These are phyloP conservation scores for Neomicropteryx cornuta DNA, from an alignment of 1,140 invertebrate genomes.

Conservation along the genomic window DNA sequence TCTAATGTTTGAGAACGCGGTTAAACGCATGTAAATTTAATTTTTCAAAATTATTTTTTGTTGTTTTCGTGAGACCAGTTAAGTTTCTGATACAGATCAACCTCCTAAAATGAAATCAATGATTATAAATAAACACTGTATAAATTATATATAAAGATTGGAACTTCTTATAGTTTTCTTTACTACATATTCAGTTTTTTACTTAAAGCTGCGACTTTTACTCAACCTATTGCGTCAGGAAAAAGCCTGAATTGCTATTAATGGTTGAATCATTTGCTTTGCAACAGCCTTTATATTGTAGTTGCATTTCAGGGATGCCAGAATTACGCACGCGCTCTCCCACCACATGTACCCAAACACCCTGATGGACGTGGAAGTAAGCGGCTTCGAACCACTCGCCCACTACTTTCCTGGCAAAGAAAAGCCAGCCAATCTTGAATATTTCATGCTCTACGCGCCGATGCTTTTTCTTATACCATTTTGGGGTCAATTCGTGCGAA, in stretches of 20 bases:
- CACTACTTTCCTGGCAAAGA: slow-evolving; percentile 48
- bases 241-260: background rate
- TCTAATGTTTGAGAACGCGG: too few species aligned
- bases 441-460: slow-evolving; percentile 2
- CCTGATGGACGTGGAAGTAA: slow-evolving; percentile 63
- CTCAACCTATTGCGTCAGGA: background rate
- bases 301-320: slow-evolving; percentile 52
- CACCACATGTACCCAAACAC: slow-evolving; percentile 78
- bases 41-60: too few species aligned
- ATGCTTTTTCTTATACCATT: slow-evolving; percentile 1
- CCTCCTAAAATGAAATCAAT: too few species aligned
- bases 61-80: too few species aligned
- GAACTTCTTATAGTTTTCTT: background rate
- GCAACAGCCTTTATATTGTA: too few species aligned
- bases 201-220: background rate
- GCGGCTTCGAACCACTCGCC: slow-evolving; percentile 56
- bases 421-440: slow-evolving; percentile 13
- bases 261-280: too few species aligned
- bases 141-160: background rate
- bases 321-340: slow-evolving; percentile 64
- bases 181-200: background rate
- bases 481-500: slow-evolving; percentile 1
- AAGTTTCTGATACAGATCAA: too few species aligned
- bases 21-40: too few species aligned
- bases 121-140: too few species aligned